Evolutionary conservation across 2,797 vertebrate species (phyloP), one percentile per base, ranked within the genome.

Genomic region (Mus spretus): DNA sequence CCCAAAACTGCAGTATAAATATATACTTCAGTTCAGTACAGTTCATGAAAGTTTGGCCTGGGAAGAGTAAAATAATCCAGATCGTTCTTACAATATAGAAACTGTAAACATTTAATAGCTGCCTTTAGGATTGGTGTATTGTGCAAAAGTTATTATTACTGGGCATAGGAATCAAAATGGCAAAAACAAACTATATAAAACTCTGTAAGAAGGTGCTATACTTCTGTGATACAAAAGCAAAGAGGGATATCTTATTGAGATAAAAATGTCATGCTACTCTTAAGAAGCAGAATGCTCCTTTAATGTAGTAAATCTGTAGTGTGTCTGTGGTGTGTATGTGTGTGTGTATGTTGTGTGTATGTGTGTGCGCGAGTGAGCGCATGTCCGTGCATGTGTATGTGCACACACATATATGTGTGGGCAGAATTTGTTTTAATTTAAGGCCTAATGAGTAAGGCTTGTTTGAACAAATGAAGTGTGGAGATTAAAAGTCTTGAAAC

Each of bases 51-150:
- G 75, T 98, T 98, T 99, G 98, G 99, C 98, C 98, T 98, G 98
- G 98, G 98, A 98, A 98, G 98, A 98, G 98, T 98, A 98, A 98
- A 98, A 98, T 98, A 98, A 98, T 98, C 98, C 98, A 98, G 98
- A 98, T 98, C 98, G 98, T 98, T 98, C 98, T 98, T 98, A 98
- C 97, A 96, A 98, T 97, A 98, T 98, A 99, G 98, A 99, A 99
- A 98, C 98, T 99, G 99, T 99, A 99, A 99, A 99, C 99, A 99
- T 99, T 98, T 99, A 99, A 99, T 99, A 99, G 99, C 99, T 99
- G 99, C 99, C 99, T 99, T 98, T 98, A 99, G 99, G 99, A 99
- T 98, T 98, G 98, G 98, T 99, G 99, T 99, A 99, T 98, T 99
- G 99, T 99, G 99, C 99, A 99, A 99, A 99, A 99, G 98, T 99